phyloP scores from a whole-genome alignment of 2,797 vertebrate genomes.

The Spinus pinus region DNA sequence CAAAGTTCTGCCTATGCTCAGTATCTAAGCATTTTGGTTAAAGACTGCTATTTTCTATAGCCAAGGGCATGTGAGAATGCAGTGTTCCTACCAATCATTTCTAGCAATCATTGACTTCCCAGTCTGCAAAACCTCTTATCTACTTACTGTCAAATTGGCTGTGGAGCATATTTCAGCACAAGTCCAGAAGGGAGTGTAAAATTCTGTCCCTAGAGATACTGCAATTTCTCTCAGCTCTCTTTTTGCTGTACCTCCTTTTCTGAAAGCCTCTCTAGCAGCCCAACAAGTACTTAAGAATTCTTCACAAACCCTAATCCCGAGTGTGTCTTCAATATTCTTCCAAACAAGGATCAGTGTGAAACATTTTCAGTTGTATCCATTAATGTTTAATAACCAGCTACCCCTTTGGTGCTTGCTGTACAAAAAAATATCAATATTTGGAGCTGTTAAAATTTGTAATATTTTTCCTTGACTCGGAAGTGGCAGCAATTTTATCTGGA shows the following conservation, averaged over 20 bases:
- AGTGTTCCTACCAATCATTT: background rate
- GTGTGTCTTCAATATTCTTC: conserved; percentile 12
- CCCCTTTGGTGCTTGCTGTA: background rate
- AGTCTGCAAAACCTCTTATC: background rate
- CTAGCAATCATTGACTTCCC: background rate
- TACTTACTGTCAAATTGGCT: background rate
- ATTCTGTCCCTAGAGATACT: background rate
- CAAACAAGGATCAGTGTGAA: background rate
- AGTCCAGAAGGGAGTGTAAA: background rate
- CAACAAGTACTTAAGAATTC: background rate
- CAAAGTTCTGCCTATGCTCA: background rate
- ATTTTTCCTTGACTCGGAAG: background rate
- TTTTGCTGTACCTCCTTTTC: background rate
- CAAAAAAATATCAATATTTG: background rate
- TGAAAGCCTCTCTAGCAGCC: background rate
- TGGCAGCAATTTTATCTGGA: background rate
- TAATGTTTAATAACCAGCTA: conserved; percentile 16
- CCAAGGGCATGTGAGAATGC: background rate
- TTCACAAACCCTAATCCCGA: background rate
- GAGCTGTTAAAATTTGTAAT: background rate
- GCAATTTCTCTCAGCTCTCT: background rate
- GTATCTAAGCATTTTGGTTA: background rate
- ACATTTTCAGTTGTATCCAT: background rate
- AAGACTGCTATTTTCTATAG: background rate
- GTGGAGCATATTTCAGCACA: background rate